Conservation (phyloP, 2,888 invertebrate genomes). For the Phania funesta region DNA sequence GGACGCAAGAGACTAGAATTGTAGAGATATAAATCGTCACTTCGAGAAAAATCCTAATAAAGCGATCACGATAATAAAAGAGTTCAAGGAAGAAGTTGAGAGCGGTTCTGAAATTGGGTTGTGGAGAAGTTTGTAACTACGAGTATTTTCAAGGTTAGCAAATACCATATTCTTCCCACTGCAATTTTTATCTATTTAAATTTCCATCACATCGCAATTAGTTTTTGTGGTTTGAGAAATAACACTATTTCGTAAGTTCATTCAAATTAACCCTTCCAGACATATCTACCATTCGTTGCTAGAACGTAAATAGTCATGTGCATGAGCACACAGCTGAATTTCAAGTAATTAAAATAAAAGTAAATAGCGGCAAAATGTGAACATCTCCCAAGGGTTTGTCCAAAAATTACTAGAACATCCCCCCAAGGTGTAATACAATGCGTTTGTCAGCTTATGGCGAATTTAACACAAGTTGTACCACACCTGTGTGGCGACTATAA, state of each 20-base stretch:
- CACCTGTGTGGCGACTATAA: constrained; percentile 48
- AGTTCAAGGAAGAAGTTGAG: too few species aligned
- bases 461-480: constrained; percentile 19
- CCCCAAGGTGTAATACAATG: constrained; percentile 58
- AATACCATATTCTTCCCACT: too few species aligned
- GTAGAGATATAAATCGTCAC: too few species aligned
- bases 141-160: too few species aligned
- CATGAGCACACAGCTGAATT: background rate
- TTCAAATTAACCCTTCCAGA: constrained; percentile 42
- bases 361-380: background rate
- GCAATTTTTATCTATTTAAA: background rate
- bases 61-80: too few species aligned
- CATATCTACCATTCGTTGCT: background rate
- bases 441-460: constrained; percentile 29
- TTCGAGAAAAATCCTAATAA: too few species aligned
- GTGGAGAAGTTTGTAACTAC: too few species aligned
- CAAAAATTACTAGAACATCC: constrained; percentile 56
- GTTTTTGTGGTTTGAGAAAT: background rate
- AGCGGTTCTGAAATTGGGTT: too few species aligned
- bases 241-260: constrained; percentile 11
- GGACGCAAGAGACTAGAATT: too few species aligned
- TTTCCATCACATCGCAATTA: background rate
- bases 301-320: background rate
- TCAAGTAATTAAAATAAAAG: constrained; percentile 50
- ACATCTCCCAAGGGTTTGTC: constrained; percentile 57